Evolutionary conservation across 2,888 invertebrate genomes (phyloP), one percentile per base, ranked within the genome.

Genomic region (Tetragnatha montana): DNA sequence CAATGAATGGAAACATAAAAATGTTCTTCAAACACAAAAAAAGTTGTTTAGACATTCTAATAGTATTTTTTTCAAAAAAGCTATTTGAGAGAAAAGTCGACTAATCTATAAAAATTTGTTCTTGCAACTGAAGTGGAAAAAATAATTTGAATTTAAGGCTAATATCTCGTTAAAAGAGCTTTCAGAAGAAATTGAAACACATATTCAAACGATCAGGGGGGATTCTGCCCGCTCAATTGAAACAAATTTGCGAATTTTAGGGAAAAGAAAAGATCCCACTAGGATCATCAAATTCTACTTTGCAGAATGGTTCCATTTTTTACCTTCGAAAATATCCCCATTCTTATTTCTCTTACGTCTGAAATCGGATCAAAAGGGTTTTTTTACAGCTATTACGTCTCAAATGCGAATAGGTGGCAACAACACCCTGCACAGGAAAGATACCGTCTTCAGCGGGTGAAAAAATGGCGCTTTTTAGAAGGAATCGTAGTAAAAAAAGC

Each of bases 341-440:
- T 17, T 60, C 17, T 60, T 60, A 14, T 60, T 60, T 60, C 60
- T 60, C 12, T 60, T 10, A 8, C 17, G 17, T 60, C 14, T 60
- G 10, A 60, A 60, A 60, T 60, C 1, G 17, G 60, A 60, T 60
- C 8, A 17, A 60, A 60, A 60, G 60, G 4, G 60, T 60, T 60
- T 60, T 51, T 60, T 60, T 60, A 60, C 60, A 60, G 60, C 60
- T 60, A 60, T 60, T 60, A 60, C 60, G 14, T 60, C 60, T 17
- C 60, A 10, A 60, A 60, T 60, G 12, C 60, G 60, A 4, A 60
- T 8, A 60, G 60, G 60, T 60, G 60, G 60, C 17, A 60, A 60
- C 60, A 76, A 76, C 76, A 50, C 49, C 8, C 50, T 76, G 76
- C 49, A 19, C 35, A 10, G 19, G 50, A 8, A 73, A 82, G 82